phyloP scores from a whole-genome alignment of 2,797 vertebrate species.

The Tenualosa thibaudeaui region DNA sequence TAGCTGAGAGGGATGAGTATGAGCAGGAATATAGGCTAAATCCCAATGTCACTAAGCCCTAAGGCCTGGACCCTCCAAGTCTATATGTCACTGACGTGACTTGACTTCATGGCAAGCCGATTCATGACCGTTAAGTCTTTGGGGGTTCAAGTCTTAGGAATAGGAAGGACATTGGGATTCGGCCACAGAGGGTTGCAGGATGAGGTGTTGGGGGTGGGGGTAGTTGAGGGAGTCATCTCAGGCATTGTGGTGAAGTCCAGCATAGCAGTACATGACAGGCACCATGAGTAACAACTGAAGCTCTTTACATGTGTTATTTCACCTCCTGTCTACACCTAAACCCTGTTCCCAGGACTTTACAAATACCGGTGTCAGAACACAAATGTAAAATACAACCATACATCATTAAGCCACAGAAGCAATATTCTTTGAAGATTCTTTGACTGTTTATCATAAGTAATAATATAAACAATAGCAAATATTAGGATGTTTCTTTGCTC shows the following conservation, averaged over 20 bases:
- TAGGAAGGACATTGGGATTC: too few species aligned
- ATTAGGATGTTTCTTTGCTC: background rate
- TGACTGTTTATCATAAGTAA: background rate
- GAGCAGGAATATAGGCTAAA: background rate
- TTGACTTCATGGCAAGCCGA: too few species aligned
- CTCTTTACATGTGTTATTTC: constrained; percentile 57
- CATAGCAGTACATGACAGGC: constrained; percentile 20
- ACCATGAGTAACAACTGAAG: constrained; percentile 43
- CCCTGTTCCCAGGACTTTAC: background rate
- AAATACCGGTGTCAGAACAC: background rate
- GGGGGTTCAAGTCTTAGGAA: background rate
- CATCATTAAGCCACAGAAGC: constrained; percentile 13
- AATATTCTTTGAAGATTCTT: constrained; percentile 39
- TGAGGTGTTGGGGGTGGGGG: background rate
- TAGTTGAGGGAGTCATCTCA: background rate
- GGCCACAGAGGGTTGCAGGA: too few species aligned
- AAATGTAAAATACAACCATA: constrained; percentile 52
- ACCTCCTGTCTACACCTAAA: background rate
- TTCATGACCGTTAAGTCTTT: background rate
- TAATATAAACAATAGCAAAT: background rate
- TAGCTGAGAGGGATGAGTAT: background rate
- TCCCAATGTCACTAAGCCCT: too few species aligned
- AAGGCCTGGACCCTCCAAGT: too few species aligned
- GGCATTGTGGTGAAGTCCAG: constrained; percentile 23
- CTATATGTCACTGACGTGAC: too few species aligned